Evolutionary conservation across 1,140 invertebrate species (phyloP), one percentile per base, ranked within the genome.

Genomic region (Diplogasteroides magnus): DNA sequence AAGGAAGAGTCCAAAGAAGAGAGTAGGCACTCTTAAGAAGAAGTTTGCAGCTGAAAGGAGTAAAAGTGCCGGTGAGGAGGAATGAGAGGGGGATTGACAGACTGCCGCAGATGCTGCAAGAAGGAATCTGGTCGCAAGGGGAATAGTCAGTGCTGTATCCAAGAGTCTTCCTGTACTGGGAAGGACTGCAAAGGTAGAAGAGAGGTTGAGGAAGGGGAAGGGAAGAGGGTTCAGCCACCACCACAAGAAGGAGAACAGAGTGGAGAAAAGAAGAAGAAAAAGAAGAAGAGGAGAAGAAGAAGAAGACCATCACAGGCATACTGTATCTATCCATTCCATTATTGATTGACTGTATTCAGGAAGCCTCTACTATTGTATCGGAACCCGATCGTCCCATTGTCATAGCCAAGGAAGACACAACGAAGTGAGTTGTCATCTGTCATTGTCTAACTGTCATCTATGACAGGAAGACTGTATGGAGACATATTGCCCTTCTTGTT

Each of bases 401-500:
- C 2, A 60, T 31, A 26, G 57, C 32, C 2, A 67, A 60, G 26
- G 65, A 67, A 23, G 59, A 67, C n/a, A 57, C 28, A 57, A 55
- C 69, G 31, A 71, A 67, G n/a, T n/a, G n/a, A 66, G 58, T 71
- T 61, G 60, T 71, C 48, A 71, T 71, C 55, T 31, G 48, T n/a
- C 57, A 66, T 61, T n/a, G n/a, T n/a, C n/a, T n/a, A n/a, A n/a
- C n/a, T n/a, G 37, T 57, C 61, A 64, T 66, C 61, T 56, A 71
- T 13, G 58, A 65, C 2, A 72, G 63, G 37, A 72, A 72, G 62
- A 72, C 70, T 2, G 31, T 72, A 31, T 72, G 70, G 70, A 58
- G 65, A 48, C 70, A 72, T 58, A 61, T 63, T 31, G 61, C 66
- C 28, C 67, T 64, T 60, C 61, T 72, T 2, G 61, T 61, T 28